phyloP scores from a whole-genome alignment of 1,140 invertebrate species.

The Atta colombica region DNA sequence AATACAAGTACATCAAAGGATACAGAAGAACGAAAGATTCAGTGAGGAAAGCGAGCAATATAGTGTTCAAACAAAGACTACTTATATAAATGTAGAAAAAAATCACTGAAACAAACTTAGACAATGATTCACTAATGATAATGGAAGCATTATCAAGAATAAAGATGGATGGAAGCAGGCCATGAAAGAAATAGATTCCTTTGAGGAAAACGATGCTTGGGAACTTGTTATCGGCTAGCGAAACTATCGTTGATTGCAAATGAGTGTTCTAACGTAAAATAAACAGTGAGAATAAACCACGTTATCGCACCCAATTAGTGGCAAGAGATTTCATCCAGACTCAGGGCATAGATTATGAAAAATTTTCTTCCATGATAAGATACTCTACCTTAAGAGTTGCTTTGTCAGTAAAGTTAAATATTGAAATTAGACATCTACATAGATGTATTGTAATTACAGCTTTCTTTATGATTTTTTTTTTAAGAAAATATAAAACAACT shows the following conservation, averaged over 20 bases:
- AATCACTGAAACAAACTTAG: background rate
- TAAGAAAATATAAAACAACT: background rate
- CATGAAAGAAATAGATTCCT: background rate
- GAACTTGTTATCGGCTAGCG: background rate
- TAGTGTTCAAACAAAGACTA: too few relatives aligned
- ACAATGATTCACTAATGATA: background rate
- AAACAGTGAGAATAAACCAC: background rate
- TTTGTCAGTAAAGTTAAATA: background rate
- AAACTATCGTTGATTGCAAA: background rate
- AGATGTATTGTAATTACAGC: constrained; percentile 67
- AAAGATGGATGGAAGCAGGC: background rate
- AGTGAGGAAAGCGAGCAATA: too few relatives aligned
- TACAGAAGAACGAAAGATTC: too few relatives aligned
- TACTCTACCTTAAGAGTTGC: background rate
- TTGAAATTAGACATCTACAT: constrained; percentile 64
- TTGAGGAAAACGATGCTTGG: background rate
- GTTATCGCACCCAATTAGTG: background rate
- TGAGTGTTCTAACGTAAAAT: background rate
- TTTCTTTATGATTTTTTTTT: background rate
- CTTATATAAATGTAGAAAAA: background rate
- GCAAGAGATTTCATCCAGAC: background rate
- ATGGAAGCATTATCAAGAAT: background rate
- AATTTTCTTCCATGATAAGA: constrained; percentile 71
- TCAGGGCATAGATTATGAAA: constrained; percentile 62
- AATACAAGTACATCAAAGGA: too few relatives aligned